Evolutionary conservation across 2,797 vertebrate species (phyloP).

Genomic region (Vireo griseus): DNA sequence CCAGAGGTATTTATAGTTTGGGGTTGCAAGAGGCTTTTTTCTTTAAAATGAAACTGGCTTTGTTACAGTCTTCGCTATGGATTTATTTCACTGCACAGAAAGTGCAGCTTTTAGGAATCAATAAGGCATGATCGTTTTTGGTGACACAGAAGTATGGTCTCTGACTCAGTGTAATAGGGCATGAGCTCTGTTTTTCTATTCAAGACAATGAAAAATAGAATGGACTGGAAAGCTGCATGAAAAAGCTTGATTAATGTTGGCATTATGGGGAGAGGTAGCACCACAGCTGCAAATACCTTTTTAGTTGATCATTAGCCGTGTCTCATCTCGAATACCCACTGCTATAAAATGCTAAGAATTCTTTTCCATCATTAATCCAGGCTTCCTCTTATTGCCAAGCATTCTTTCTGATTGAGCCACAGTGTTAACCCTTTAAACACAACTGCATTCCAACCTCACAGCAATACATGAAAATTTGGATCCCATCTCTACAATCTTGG

Average conservation of each 20-base stretch:
- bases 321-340: slow-evolving; percentile 64
- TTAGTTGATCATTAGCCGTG: slow-evolving; percentile 66
- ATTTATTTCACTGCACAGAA: slow-evolving; percentile 3
- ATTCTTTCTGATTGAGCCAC: slow-evolving; percentile 71
- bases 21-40: neutral
- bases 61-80: neutral
- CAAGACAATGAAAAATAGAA: slow-evolving; percentile 52
- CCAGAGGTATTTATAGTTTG: neutral
- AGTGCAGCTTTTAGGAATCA: slow-evolving; percentile 19
- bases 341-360: slow-evolving; percentile 71
- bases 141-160: slow-evolving; percentile 48
- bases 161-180: slow-evolving; percentile 34
- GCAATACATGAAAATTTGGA: slow-evolving; percentile 10
- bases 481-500: neutral
- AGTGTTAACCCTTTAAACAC: slow-evolving; percentile 61
- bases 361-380: slow-evolving; percentile 66
- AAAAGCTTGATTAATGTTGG: slow-evolving; percentile 62
- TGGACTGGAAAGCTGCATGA: slow-evolving; percentile 53
- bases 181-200: slow-evolving; percentile 34
- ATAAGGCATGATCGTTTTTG: slow-evolving; percentile 14
- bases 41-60: neutral
- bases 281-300: slow-evolving; percentile 71
- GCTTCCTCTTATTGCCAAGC: slow-evolving; percentile 64
- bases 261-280: slow-evolving; percentile 65
- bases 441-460: neutral